Base-by-base conservation (phyloP, 2,797 vertebrate genomes). In the Mastacembelus armatus region DNA sequence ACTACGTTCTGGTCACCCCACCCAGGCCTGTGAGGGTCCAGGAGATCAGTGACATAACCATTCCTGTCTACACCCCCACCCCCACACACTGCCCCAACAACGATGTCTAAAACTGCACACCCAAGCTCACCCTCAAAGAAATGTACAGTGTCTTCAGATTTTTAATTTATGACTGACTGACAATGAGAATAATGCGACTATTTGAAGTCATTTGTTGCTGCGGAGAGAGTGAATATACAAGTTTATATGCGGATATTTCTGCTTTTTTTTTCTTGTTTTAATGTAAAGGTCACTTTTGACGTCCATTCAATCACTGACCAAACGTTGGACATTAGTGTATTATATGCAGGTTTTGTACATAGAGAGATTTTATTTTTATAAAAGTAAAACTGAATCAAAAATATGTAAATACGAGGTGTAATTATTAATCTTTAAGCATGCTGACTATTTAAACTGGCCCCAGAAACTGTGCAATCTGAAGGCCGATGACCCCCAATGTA, bases 41-140 rank as follows among this genome's bases (percentile, higher is more conserved):
- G 0, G 95, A 98, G 83, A 93, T 96, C 54, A 95, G 95, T n/a
- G 96, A 98, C 56, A 93, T 95, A 0, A 90, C 92, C 15, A 94
- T 98, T 14, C 95, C 96, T 1, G 93, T 97, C 26, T 97, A 95
- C 71, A 91, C 93, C 35, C 92, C 95, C 12, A 92, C 95, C 30
- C 93, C 95, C 0, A 93, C 93, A 50, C 93, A 92, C 76, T 95
- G 92, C 52, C 87, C 95, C 84, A 92, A 91, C 58, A 45, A 89
- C 0, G 88, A 93, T 24, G 86, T 77, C 24, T 93, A 74, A 71
- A 59, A 68, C 10, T n/a, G 11, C 64, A 42, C 45, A 32, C 16
- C 27, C 36, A 68, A 49, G 52, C 74, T 49, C 67, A 61, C 66
- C 67, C 63, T 76, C 68, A 54, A 77, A 79, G 65, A 86, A 74